Evolutionary conservation across 2,888 invertebrate genomes (phyloP).

Genomic region (Junonia oenone): DNA sequence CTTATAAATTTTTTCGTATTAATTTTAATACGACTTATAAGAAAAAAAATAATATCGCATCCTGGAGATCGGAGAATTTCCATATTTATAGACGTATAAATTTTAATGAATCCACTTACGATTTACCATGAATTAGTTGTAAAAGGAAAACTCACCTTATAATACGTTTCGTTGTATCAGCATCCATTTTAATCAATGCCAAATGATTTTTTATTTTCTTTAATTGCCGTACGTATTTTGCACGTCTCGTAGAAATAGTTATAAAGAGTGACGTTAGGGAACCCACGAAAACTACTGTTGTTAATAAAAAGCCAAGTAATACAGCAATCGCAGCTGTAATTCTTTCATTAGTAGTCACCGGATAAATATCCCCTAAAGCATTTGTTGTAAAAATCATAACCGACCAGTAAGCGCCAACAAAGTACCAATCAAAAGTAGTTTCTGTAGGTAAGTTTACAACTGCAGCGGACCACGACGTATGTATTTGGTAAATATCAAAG

Average conservation of each 20-base stretch:
- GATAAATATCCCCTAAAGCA: constrained; percentile 68
- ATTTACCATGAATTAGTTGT: not conserved
- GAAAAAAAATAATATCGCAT: not conserved
- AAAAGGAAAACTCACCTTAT: constrained; percentile 45
- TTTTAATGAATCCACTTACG: too few relatives aligned
- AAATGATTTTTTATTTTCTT: constrained; percentile 67
- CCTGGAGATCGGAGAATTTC: too few relatives aligned
- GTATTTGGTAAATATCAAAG: constrained; percentile 53
- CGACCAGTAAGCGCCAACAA: constrained; percentile 69
- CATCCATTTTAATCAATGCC: constrained; percentile 60
- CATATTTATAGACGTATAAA: too few relatives aligned
- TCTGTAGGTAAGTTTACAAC: constrained; percentile 60
- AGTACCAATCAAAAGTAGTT: constrained; percentile 63
- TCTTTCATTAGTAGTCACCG: constrained; percentile 62
- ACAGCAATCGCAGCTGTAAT: constrained; percentile 56
- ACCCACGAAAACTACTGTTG: constrained; percentile 73
- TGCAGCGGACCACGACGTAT: constrained; percentile 59
- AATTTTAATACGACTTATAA: not conserved
- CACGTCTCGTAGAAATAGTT: constrained; percentile 65
- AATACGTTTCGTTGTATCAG: constrained; percentile 57
- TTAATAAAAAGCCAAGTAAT: constrained; percentile 64
- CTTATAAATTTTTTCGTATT: too few relatives aligned
- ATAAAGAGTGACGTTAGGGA: constrained; percentile 73
- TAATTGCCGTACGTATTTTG: constrained; percentile 63
- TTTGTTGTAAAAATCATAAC: constrained; percentile 69